These are phyloP conservation scores for Eilema depressum DNA, from an alignment of 2,888 invertebrate genomes.

Conservation along the genomic window DNA sequence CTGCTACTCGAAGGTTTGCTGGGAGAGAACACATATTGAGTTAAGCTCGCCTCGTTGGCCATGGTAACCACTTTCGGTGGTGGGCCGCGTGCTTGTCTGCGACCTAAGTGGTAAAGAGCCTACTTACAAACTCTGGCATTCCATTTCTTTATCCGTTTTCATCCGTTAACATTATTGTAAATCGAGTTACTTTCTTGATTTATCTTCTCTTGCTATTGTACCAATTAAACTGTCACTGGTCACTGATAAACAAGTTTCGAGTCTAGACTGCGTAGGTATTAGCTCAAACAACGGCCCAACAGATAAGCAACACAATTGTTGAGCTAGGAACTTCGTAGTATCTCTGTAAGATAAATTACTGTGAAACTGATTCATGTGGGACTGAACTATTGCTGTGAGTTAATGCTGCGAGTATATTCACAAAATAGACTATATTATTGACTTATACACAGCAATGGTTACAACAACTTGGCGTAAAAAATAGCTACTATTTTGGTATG, in stretches of 20 bases:
- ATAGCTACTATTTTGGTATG: too few species aligned
- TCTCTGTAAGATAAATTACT: conserved; percentile 27
- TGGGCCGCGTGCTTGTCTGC: too few species aligned
- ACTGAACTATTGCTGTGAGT: neutral
- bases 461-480: too few species aligned
- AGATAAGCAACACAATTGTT: conserved; percentile 22
- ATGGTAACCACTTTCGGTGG: too few species aligned
- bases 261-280: neutral
- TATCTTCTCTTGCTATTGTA: neutral
- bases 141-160: too few species aligned
- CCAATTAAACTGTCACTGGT: neutral
- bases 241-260: neutral
- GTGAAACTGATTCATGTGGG: conserved; percentile 26
- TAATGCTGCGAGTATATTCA: neutral
- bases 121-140: too few species aligned
- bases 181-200: neutral
- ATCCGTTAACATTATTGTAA: too few species aligned
- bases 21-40: too few species aligned
- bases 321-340: conserved; percentile 12
- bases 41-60: too few species aligned
- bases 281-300: conserved; percentile 14
- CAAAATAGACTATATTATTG: neutral
- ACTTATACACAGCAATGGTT: too few species aligned
- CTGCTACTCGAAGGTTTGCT: too few species aligned
- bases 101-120: too few species aligned